Percentiles rank a stretch among this genome's conserved stretches.
Evolutionary conservation across 2,888 invertebrate species (phyloP).

Genomic region (Scaptomyza flava): DNA sequence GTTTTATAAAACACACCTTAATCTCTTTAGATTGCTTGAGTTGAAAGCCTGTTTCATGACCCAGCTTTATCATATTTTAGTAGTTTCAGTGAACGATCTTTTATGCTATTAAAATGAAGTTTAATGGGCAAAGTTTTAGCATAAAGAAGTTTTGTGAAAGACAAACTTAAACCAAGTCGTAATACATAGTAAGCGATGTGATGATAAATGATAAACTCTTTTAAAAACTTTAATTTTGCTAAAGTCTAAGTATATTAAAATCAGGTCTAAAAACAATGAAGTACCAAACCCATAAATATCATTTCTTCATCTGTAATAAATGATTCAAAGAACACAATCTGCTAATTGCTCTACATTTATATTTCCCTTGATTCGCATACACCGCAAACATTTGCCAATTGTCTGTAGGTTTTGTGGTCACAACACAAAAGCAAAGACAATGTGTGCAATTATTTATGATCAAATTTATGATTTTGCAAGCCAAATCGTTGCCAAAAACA

Average conservation of each 20-base stretch:
- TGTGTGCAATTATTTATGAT: constrained; percentile 43
- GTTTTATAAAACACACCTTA: too few relatives aligned
- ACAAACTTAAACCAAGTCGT: not conserved
- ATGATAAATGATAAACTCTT: not conserved
- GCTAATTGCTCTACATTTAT: constrained; percentile 9
- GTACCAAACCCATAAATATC: too few relatives aligned
- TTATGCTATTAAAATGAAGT: not conserved
- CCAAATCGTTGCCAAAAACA: constrained; percentile 38
- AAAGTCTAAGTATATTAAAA: not conserved
- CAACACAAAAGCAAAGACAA: constrained; percentile 16
- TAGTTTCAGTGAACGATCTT: not conserved
- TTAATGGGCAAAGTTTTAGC: not conserved
- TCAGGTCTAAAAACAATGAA: too few relatives aligned
- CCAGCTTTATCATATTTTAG: not conserved
- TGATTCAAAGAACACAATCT: constrained; percentile 1
- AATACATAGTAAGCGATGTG: not conserved
- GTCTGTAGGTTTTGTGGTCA: constrained; percentile 31
- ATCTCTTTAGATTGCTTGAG: too few relatives aligned
- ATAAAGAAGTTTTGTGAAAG: not conserved
- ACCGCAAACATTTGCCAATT: constrained; percentile 28
- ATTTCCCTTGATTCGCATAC: not conserved
- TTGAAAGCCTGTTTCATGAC: not conserved
- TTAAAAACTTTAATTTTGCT: not conserved
- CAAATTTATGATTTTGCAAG: constrained; percentile 35
- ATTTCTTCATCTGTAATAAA: not conserved